Evolutionary conservation across 1,140 invertebrate genomes (phyloP), one percentile per base, ranked within the genome.

Genomic region (Campoletis sonorensis): DNA sequence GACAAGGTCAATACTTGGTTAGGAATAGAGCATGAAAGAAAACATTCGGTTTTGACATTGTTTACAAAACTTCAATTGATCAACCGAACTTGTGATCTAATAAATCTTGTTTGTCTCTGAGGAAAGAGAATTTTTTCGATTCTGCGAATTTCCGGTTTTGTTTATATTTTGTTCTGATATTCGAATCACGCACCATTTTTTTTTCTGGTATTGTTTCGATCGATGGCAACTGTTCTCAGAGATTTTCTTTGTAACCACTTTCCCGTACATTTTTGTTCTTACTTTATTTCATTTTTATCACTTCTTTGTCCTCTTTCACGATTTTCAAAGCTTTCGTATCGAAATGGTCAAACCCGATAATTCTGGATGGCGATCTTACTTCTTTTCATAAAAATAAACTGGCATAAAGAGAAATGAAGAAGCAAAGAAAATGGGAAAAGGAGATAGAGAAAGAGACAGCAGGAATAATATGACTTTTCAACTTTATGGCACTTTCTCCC

Each of bases 251-350:
- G 18, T 58, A n/a, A 58, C 5, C 18, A 58, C 54, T n/a, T 58
- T 58, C n/a, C n/a, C 18, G 15, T 64, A 64, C 15, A 21, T 64
- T 64, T 27, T 26, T 15, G 11, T 64, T 64, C 18, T 64, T 10
- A 27, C 23, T 64, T 26, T 13, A 1, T 7, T 27, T 64, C 5
- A 0, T n/a, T 21, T 61, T n/a, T 61, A 10, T n/a, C 1, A 64
- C 61, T n/a, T 27, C 2, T 26, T 23, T 64, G 4, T 27, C 61
- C 23, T 26, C 3, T 64, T 64, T 26, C 23, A 23, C 23, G 61
- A 27, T 64, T 64, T 61, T 26, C 21, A 26, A 64, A 64, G 61
- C 61, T 64, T 64, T 64, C 21, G 21, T 26, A 64, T 64, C 23
- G 61, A 64, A 45, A 45, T 45, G 40, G 40, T 45, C 40, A 45